These are phyloP conservation scores for Anthopleura xanthogrammica DNA, from an alignment of 92 coral and sea anemone genomes.

Conservation along the genomic window DNA sequence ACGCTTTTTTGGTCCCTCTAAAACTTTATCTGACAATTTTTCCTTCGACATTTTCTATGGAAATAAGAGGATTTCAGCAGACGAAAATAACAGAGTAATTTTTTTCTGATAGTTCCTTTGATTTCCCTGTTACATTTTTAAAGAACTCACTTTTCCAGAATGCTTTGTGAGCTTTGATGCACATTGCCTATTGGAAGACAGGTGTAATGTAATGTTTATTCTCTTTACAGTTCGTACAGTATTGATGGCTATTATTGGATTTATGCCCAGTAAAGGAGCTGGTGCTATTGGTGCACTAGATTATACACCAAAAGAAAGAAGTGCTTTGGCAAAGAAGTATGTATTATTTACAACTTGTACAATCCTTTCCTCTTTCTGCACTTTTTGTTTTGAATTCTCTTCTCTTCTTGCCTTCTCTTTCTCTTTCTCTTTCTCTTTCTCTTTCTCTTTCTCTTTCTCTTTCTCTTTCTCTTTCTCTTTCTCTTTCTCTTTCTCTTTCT, in stretches of 20 bases:
- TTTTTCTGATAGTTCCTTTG: too few species aligned
- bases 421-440: neutral
- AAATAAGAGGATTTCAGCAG: too few species aligned
- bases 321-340: conserved; percentile 83
- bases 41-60: too few species aligned
- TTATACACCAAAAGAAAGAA: conserved; percentile 93
- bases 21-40: too few species aligned
- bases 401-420: neutral
- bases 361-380: too few species aligned
- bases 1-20: too few species aligned
- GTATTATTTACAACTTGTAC: neutral
- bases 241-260: conserved; percentile 94
- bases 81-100: too few species aligned
- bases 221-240: conserved; percentile 82
- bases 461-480: neutral
- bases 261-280: conserved; percentile 98
- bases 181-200: too few species aligned
- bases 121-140: too few species aligned
- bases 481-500: neutral
- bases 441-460: neutral
- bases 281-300: conserved; percentile 98
- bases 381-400: neutral
- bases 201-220: neutral
- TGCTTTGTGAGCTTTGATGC: too few species aligned
- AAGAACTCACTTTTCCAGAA: too few species aligned